Percentiles rank a stretch among this genome's conserved stretches.
These are phyloP conservation scores for Drosophila suzukii DNA, from an alignment of 1,140 invertebrate genomes.

Conservation along the genomic window DNA sequence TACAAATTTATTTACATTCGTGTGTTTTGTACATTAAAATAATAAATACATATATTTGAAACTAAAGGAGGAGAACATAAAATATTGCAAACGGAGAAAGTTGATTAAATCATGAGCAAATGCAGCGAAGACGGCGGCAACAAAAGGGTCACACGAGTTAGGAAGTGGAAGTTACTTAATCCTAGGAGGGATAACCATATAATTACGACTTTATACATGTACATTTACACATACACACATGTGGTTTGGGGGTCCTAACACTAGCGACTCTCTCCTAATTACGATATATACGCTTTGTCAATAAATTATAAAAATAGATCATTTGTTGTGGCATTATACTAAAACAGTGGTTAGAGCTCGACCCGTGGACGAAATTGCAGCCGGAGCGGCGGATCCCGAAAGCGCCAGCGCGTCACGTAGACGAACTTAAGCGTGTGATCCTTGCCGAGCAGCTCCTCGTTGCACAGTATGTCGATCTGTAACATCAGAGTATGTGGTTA, in stretches of 20 bases:
- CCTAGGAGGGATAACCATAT: slow-evolving; percentile 55
- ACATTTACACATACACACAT: slow-evolving; percentile 62
- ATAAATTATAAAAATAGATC: slow-evolving; percentile 82
- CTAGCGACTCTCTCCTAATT: slow-evolving; percentile 65
- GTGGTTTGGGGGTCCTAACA: slow-evolving; percentile 40
- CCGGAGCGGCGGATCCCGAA: slow-evolving; percentile 94
- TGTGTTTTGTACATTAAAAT: slow-evolving; percentile 76
- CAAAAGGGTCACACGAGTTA: slow-evolving; percentile 55
- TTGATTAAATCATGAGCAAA: slow-evolving; percentile 74
- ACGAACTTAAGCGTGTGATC: slow-evolving; percentile 99
- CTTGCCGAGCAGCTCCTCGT: slow-evolving; percentile 98
- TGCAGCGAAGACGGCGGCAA: slow-evolving; percentile 30
- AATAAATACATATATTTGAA: slow-evolving; percentile 72
- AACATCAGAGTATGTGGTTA: not conserved
- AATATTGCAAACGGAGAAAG: slow-evolving; percentile 64
- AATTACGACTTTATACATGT: slow-evolving; percentile 73
- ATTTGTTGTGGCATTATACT: slow-evolving; percentile 63
- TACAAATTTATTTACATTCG: slow-evolving; percentile 78
- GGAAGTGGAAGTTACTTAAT: slow-evolving; percentile 56
- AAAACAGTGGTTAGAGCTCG: slow-evolving; percentile 72
- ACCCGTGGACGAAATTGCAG: slow-evolving; percentile 93
- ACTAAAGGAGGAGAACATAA: slow-evolving; percentile 57
- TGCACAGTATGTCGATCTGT: slow-evolving; percentile 98
- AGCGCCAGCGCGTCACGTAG: slow-evolving; percentile 98
- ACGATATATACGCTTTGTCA: slow-evolving; percentile 66